Evolutionary conservation across 2,888 invertebrate genomes (phyloP).

Genomic region (Graphium colonna): DNA sequence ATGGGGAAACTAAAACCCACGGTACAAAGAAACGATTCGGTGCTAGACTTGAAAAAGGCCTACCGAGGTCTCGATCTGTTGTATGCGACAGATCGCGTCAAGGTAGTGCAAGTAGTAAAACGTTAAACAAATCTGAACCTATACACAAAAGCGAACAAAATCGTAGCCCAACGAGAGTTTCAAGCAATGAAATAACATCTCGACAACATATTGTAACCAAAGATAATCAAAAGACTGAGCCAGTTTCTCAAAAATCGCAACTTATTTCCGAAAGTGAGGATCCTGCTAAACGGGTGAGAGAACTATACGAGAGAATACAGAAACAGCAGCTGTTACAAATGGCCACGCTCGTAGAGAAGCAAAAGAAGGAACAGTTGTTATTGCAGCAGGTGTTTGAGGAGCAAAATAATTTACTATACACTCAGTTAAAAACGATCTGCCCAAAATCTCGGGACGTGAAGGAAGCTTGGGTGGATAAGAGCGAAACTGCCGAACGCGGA

Average conservation of each 20-base stretch:
- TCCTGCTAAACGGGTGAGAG: conserved; percentile 58
- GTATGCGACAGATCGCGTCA: conserved; percentile 38
- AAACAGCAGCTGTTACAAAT: conserved; percentile 83
- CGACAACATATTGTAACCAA: conserved; percentile 15
- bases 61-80: conserved; percentile 40
- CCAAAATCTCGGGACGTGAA: conserved; percentile 61
- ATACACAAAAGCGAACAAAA: conserved; percentile 38
- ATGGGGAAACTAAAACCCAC: conserved; percentile 19
- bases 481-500: conserved; percentile 42
- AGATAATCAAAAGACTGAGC: conserved; percentile 13
- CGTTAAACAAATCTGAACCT: conserved; percentile 45
- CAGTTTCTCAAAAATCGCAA: conserved; percentile 20
- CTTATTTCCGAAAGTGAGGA: conserved; percentile 49
- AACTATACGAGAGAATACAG: conserved; percentile 76
- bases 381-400: conserved; percentile 83
- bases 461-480: conserved; percentile 60
- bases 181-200: conserved; percentile 37
- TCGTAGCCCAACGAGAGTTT: conserved; percentile 40
- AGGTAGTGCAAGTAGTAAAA: conserved; percentile 35
- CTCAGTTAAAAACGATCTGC: conserved; percentile 64
- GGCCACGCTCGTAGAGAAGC: conserved; percentile 81
- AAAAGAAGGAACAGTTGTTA: conserved; percentile 81
- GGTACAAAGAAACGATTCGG: conserved; percentile 17
- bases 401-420: conserved; percentile 81
- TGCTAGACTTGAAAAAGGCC: conserved; percentile 25